Conservation (phyloP, 2,113 vertebrate genomes). For the Alectura lathami region DNA sequence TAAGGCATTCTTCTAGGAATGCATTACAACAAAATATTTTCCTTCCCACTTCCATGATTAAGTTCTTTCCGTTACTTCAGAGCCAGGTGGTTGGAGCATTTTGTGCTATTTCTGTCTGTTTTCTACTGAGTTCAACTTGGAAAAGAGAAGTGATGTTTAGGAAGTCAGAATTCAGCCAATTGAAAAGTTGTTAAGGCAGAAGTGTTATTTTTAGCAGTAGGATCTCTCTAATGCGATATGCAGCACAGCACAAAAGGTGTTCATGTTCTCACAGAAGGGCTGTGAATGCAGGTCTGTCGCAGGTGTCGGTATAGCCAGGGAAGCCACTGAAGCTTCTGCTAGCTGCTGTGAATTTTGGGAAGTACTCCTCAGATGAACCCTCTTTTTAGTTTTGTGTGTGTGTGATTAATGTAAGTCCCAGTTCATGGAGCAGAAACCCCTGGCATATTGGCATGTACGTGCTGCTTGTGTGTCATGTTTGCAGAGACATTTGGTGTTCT, state of each 20-base stretch:
- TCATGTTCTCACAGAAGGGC: background rate
- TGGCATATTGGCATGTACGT: background rate
- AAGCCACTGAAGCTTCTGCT: background rate
- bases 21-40: background rate
- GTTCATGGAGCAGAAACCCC: background rate
- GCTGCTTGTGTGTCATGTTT: background rate
- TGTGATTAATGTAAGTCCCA: background rate
- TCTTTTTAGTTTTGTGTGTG: background rate
- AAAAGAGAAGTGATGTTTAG: background rate
- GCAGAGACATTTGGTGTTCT: background rate
- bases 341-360: background rate
- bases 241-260: background rate
- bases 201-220: background rate
- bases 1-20: too few relatives aligned
- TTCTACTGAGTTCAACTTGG: background rate
- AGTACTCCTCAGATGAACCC: background rate
- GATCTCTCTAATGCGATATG: background rate
- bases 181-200: background rate
- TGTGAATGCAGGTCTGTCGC: background rate
- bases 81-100: background rate
- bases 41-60: background rate
- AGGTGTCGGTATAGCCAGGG: background rate
- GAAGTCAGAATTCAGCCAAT: background rate
- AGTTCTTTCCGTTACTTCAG: background rate
- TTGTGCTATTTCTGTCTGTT: background rate